phyloP scores from a whole-genome alignment of 2,888 invertebrate genomes.

The Encarsia formosa region DNA sequence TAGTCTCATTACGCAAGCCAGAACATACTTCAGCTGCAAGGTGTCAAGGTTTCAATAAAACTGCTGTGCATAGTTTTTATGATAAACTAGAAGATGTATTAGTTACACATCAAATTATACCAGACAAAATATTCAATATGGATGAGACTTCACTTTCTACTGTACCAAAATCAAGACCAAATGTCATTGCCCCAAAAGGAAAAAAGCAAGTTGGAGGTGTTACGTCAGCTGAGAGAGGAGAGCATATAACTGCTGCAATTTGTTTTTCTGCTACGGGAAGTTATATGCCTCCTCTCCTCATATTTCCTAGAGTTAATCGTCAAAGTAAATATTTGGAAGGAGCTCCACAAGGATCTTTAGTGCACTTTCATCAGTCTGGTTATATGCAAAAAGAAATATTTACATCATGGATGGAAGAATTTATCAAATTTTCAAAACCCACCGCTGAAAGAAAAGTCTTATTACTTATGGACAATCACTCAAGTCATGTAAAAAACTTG shows the following conservation, averaged over 20 bases:
- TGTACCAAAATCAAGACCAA: background rate
- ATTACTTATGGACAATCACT: background rate
- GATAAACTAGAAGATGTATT: background rate
- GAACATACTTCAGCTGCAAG: background rate
- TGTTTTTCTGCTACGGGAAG: too few relatives aligned
- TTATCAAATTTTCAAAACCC: background rate
- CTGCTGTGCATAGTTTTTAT: background rate
- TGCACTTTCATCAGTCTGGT: background rate
- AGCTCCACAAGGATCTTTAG: background rate
- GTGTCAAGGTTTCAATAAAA: background rate
- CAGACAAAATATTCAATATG: background rate
- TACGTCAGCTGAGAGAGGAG: background rate
- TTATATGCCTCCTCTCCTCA: background rate
- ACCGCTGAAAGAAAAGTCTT: background rate
- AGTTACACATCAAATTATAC: background rate
- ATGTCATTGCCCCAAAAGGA: background rate
- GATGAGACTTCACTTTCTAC: background rate
- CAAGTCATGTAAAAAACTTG: background rate
- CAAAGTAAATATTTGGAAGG: background rate
- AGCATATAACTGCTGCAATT: background rate
- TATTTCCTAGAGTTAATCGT: background rate
- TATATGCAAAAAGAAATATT: background rate
- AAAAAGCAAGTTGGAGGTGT: background rate
- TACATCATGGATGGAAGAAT: background rate
- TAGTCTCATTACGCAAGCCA: background rate